A percentile compares a stretch with the other conserved stretches of the same genome.
phyloP scores from a whole-genome alignment of 2,113 vertebrate species.

The Cyprinodon brontotheroides region DNA sequence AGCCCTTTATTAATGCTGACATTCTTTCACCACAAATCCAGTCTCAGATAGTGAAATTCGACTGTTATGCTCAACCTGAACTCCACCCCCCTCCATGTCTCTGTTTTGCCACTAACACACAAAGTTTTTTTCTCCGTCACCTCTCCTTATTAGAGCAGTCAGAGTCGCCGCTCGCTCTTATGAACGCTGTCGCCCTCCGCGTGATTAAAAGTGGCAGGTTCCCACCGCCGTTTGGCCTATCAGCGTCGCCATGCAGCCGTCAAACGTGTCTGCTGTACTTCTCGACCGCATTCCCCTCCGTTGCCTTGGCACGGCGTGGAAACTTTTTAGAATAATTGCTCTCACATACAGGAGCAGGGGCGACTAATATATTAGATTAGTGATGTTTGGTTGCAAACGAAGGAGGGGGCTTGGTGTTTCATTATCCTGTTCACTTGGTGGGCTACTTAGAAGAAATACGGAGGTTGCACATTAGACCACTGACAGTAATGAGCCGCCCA shows the following conservation, averaged over 20 bases:
- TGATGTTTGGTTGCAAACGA: conserved; percentile 63
- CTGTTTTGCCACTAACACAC: conserved; percentile 89
- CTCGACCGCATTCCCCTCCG: conserved; percentile 78
- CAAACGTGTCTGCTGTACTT: conserved; percentile 74
- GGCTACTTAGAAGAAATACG: conserved; percentile 58
- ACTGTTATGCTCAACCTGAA: conserved; percentile 73
- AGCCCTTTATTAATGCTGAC: conserved; percentile 97
- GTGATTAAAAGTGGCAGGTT: conserved; percentile 84
- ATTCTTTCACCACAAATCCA: conserved; percentile 97
- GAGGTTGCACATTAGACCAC: conserved; percentile 43
- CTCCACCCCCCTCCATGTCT: conserved; percentile 76
- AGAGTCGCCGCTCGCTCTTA: conserved; percentile 88
- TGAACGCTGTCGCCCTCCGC: conserved; percentile 88
- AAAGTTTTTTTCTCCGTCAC: conserved; percentile 93
- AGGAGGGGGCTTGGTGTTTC: conserved; percentile 49
- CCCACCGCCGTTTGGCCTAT: conserved; percentile 83
- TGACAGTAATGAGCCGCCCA: conserved; percentile 49
- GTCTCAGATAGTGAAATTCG: conserved; percentile 92
- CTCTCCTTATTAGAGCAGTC: conserved; percentile 90
- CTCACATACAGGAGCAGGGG: conserved; percentile 75
- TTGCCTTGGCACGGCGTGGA: conserved; percentile 66
- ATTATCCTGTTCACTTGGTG: conserved; percentile 62
- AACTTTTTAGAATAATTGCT: conserved; percentile 86
- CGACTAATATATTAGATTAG: conserved; percentile 84
- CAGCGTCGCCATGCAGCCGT: conserved; percentile 80